Base-by-base conservation (phyloP, 2,888 invertebrate genomes). In the Andrena trimmerana region DNA sequence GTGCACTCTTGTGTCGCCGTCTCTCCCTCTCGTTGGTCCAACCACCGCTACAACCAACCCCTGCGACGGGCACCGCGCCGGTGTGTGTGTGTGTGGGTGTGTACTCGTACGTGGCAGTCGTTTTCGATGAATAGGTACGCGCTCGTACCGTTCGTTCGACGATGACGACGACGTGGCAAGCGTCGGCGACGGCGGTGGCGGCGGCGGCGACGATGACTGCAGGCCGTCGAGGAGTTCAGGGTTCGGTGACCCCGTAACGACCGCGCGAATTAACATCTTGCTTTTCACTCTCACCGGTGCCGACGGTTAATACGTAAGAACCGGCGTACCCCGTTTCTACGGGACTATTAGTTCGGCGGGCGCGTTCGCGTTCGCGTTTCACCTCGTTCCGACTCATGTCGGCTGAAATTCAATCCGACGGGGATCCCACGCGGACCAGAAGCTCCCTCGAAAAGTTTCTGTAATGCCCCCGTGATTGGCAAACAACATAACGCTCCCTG, bases 181-280 rank as follows among this genome's bases (percentile, higher is more conserved):
- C 77, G 72, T 29, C 65, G 81, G 54, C 70, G 81, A 24, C 52
- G 76, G 72, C 13, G 78, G 54, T 36, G 73, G 52, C 33, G 76
- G 8, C 62, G 66, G 29, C 71, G 69, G 29, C 85, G 82, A 75
- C 81, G 85, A 77, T 81, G 85, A 72, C 85, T 79, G 67, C 79
- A 63, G 62, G 74, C 75, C 85, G 76, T 79, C 70, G 79, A 87
- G 75, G 77, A 89, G 86, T 80, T 87, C 86, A 88, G 87, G 88
- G 92, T 91, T 92, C 92, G 89, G 86, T 91, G 92, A 92, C 92
- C 92, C 83, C 90, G 87, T 89, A 87, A 88, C 87, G 90, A 87
- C 85, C 79, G 79, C 86, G 81, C 81, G 91, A 90, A 91, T 91
- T 89, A 90, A 90, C 86, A 86, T 76, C 86, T 84, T 70, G 86